phyloP scores from a whole-genome alignment of 2,113 vertebrate species.

The Gila orcuttii region DNA sequence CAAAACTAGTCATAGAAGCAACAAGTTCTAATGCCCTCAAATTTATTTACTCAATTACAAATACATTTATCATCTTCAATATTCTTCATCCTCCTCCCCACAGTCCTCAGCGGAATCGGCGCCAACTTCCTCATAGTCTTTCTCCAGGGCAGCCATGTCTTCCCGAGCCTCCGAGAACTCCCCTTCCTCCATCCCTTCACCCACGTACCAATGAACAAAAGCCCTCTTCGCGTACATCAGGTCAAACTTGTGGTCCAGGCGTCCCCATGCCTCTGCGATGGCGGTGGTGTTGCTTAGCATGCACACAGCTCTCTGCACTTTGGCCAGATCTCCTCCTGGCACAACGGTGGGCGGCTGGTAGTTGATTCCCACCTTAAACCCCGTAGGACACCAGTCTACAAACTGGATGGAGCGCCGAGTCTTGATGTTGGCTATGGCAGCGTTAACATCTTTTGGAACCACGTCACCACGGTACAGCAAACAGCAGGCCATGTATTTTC shows the following conservation, averaged over 20 bases:
- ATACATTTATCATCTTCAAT: neutral
- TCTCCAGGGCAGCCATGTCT: conserved; percentile 3
- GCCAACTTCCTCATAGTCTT: conserved; percentile 13
- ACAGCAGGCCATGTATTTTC: conserved; percentile 27
- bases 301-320: conserved; percentile 14
- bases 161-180: neutral
- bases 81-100: conserved; percentile 11
- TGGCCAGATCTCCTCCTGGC: conserved; percentile 17
- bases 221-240: conserved; percentile 20
- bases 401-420: neutral
- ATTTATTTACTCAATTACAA: neutral
- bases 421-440: conserved; percentile 25
- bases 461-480: conserved; percentile 11
- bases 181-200: conserved; percentile 27
- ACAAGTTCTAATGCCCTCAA: neutral
- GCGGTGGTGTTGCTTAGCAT: conserved; percentile 19
- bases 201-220: conserved; percentile 17
- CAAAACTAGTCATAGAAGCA: neutral
- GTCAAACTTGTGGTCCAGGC: conserved; percentile 21
- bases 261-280: neutral
- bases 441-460: conserved; percentile 9
- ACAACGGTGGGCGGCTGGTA: conserved; percentile 5
- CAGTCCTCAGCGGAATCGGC: neutral
- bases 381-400: conserved; percentile 10
- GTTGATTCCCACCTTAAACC: conserved; percentile 16